These are phyloP conservation scores for Camelus dromedarius DNA, from an alignment of 2,113 vertebrate genomes.

Conservation along the genomic window DNA sequence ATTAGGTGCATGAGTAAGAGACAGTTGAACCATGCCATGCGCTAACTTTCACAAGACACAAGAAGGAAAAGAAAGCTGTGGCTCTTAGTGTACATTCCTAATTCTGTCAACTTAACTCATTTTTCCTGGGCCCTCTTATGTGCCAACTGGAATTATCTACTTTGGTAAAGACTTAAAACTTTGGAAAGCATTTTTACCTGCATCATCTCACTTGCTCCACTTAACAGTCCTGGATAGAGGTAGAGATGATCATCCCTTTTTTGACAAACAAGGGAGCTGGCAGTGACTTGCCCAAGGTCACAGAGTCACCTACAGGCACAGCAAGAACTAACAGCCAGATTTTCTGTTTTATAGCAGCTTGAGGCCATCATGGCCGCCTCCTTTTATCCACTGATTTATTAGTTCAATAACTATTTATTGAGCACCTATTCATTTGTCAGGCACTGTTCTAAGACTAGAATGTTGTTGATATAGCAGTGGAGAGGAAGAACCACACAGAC, in stretches of 20 bases:
- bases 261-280: constrained; percentile 13
- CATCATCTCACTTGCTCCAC: not conserved
- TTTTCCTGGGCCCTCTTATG: not conserved
- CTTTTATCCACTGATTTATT: not conserved
- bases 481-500: not conserved
- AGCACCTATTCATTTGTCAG: not conserved
- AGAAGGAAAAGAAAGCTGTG: not conserved
- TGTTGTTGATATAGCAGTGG: not conserved
- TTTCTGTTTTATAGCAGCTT: not conserved
- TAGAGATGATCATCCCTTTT: not conserved
- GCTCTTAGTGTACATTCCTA: not conserved
- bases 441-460: not conserved
- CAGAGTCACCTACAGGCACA: not conserved
- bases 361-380: not conserved
- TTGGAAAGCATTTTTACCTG: not conserved
- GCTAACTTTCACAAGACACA: not conserved
- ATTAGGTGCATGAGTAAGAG: not conserved
- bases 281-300: constrained; percentile 15
- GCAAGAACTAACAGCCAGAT: not conserved
- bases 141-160: not conserved
- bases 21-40: not conserved
- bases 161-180: constrained; percentile 48
- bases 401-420: constrained; percentile 24
- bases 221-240: not conserved
- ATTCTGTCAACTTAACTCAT: constrained; percentile 24